Evolutionary conservation across 2,888 invertebrate genomes (phyloP), one percentile per base, ranked within the genome.

Genomic region (Punctoribates punctum): DNA sequence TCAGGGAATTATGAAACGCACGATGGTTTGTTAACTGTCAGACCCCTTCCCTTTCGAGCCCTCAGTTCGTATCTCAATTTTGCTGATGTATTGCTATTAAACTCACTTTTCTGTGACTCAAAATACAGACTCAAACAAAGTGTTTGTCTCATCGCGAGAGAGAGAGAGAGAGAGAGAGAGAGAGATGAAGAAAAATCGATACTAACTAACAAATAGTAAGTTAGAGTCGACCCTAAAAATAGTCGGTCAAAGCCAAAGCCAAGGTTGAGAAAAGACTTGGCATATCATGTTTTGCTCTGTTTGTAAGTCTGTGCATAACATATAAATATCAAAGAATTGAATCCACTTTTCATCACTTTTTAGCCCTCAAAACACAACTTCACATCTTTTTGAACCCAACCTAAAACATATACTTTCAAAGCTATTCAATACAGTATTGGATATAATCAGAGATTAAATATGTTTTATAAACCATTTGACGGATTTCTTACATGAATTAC

Each of bases 41-140:
- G 34, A 70, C 70, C 70, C 70, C 42, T 70, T 70, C 29, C 34
- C 34, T 62, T 62, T 62, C 15, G 25, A 4, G 27, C 60, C 15
- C 15, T 8, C 60, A 60, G 2, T 70, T 70, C 42, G 70, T 70
- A 70, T 70, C 70, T 70, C 70, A 62, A 62, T 62, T 62, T 62
- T 34, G 62, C n/a, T 62, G 62, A 70, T 70, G 70, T 70, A 70
- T 70, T 70, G 34, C 42, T 70, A 70, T 70, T 70, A 70, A 70
- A 70, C 70, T 70, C 42, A 70, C 11, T 29, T 20, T 34, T 34
- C 42, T 42, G 15, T 27, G 38, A 67, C 70, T 42, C 70, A 70
- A 70, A 70, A 42, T 70, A 42, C 34, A 34, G 62, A 62, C 70
- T 23, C 27, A 42, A 11, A 42, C 42, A 70, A 23, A 70, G 70